Evolutionary conservation across 2,888 invertebrate genomes (phyloP).

Genomic region (Calameuta idolon): DNA sequence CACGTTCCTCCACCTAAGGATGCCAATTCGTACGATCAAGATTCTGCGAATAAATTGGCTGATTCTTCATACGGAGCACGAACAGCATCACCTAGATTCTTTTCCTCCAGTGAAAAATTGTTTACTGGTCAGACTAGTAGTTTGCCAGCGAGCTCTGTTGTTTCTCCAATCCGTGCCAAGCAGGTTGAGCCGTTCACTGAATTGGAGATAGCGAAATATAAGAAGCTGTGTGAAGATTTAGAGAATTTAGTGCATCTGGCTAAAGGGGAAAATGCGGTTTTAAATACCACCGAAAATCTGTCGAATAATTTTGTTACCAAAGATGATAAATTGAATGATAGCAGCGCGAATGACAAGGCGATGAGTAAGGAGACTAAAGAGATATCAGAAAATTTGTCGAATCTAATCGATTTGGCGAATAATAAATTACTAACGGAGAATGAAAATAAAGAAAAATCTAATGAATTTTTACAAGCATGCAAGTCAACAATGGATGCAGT

Average conservation of each 20-base stretch:
- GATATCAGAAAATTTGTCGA: background rate
- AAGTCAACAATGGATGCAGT: background rate
- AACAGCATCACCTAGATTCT: background rate
- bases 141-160: background rate
- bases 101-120: background rate
- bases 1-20: constrained; percentile 34
- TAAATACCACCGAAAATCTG: background rate
- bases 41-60: constrained; percentile 11
- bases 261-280: constrained; percentile 9
- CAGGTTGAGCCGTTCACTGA: constrained; percentile 37
- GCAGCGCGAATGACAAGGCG: background rate
- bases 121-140: background rate
- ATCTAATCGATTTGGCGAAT: background rate
- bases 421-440: background rate
- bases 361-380: constrained; percentile 9
- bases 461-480: background rate
- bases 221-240: constrained; percentile 55
- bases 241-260: constrained; percentile 52
- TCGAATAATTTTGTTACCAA: background rate
- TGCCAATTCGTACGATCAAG: constrained; percentile 12
- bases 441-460: background rate
- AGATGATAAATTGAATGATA: constrained; percentile 13
- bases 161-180: background rate
- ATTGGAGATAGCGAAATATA: constrained; percentile 53
- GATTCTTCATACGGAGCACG: constrained; percentile 15